Conservation (phyloP, 2,888 invertebrate genomes). For the Lamellibrachia columna region DNA sequence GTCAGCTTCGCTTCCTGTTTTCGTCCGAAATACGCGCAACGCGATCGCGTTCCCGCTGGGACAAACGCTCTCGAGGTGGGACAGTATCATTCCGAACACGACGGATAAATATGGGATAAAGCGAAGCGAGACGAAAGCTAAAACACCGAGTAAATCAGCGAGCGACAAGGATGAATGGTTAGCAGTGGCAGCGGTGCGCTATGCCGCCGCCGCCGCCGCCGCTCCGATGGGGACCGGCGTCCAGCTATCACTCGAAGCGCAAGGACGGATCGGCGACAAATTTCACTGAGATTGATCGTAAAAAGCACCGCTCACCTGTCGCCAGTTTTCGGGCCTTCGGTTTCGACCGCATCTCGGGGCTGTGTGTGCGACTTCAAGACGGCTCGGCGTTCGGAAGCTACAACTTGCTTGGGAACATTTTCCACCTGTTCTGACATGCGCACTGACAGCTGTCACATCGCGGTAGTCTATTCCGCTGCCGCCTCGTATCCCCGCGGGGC, state of each 20-base stretch:
- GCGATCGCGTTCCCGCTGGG: not conserved
- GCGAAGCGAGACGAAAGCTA: conserved; percentile 16
- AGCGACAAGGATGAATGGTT: conserved; percentile 16
- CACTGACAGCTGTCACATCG: conserved; percentile 6
- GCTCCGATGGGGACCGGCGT: not conserved
- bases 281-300: conserved; percentile 12
- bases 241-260: not conserved
- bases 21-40: not conserved
- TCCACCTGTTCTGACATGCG: conserved; percentile 16
- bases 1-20: conserved; percentile 12
- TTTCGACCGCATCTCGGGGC: conserved; percentile 9
- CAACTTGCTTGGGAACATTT: conserved; percentile 1
- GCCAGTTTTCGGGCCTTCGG: conserved; percentile 12
- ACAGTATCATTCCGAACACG: not conserved
- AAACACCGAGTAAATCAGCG: conserved; percentile 10
- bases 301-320: conserved; percentile 3
- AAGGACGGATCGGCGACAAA: not conserved
- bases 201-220: not conserved
- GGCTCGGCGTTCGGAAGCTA: not conserved
- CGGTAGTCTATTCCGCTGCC: not conserved
- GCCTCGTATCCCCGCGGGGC: not conserved
- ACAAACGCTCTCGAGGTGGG: conserved; percentile 8
- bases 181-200: conserved; percentile 10
- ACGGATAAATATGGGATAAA: conserved; percentile 6
- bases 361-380: not conserved